Evolutionary conservation across 2,888 invertebrate species (phyloP).

Genomic region (Cryptocheilus praepositus): DNA sequence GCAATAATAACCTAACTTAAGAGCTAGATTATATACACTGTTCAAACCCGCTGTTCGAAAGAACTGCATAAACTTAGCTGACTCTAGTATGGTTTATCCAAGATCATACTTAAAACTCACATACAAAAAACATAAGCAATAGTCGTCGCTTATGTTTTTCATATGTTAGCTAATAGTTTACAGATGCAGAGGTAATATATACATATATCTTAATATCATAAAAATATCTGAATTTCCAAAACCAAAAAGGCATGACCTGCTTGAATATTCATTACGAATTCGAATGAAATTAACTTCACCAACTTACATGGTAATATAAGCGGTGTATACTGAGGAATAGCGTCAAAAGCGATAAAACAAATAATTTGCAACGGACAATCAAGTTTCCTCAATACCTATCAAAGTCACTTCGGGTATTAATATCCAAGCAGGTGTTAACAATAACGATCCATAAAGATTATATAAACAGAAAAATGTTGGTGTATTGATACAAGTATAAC

Average conservation of each 20-base stretch:
- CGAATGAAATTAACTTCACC: conserved; percentile 4
- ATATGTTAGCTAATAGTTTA: conserved; percentile 35
- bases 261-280: conserved; percentile 15
- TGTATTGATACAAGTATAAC: conserved; percentile 44
- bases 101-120: conserved; percentile 9
- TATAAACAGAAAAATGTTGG: conserved; percentile 27
- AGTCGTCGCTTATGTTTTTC: conserved; percentile 8
- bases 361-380: too few relatives aligned
- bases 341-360: conserved; percentile 18
- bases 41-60: conserved; percentile 28
- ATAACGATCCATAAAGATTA: conserved; percentile 35
- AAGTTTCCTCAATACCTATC: too few relatives aligned
- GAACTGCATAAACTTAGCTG: conserved; percentile 19
- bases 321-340: conserved; percentile 17
- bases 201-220: conserved; percentile 42
- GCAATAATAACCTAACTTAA: conserved; percentile 30
- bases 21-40: conserved; percentile 45
- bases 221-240: conserved; percentile 33
- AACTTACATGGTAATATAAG: conserved; percentile 12
- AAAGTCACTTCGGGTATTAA: conserved; percentile 18
- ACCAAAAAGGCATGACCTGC: conserved; percentile 7
- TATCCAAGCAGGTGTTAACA: conserved; percentile 44
- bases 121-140: conserved; percentile 18
- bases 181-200: conserved; percentile 34
- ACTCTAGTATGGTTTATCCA: conserved; percentile 27